These are phyloP conservation scores for Astropecten irregularis DNA, from an alignment of 53 echinoderm and acorn worm genomes.

Conservation along the genomic window DNA sequence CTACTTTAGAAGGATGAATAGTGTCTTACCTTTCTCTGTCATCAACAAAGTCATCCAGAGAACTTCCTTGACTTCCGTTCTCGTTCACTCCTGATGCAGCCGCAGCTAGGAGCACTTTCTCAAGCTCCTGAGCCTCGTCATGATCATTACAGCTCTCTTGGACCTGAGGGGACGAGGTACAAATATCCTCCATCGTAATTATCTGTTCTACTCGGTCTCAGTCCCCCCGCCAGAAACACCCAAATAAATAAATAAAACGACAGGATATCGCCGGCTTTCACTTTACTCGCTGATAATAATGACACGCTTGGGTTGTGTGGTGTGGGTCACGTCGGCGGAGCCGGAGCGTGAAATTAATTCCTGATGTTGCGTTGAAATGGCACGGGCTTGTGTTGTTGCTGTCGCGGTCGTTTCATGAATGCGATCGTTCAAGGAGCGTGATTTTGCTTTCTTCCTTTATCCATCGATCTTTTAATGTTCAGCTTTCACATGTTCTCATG, in stretches of 20 bases:
- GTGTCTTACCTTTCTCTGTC: no score
- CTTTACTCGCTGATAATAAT: constrained; percentile 4
- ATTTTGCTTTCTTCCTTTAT: no score
- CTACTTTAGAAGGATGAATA: no score
- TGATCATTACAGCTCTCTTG: constrained; percentile 69
- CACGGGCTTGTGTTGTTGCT: no score
- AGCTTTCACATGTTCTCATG: no score
- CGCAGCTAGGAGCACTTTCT: constrained; percentile 31
- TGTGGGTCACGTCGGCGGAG: no score
- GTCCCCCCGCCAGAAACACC: no score
- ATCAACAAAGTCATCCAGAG: no score
- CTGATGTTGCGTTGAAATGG: not conserved
- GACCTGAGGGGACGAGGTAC: constrained; percentile 55
- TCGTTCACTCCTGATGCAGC: not conserved
- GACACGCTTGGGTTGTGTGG: not conserved
- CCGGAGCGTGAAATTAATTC: constrained; percentile 28
- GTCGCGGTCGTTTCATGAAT: no score
- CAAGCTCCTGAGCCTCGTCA: constrained; percentile 68
- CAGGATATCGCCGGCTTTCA: not conserved
- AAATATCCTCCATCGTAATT: constrained; percentile 28
- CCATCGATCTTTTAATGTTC: no score
- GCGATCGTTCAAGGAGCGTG: no score
- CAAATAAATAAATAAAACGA: not conserved
- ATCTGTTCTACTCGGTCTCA: not conserved
- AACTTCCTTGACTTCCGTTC: no score